These are phyloP conservation scores for Eremobia ochroleuca DNA, from an alignment of 2,888 invertebrate species.

Conservation along the genomic window DNA sequence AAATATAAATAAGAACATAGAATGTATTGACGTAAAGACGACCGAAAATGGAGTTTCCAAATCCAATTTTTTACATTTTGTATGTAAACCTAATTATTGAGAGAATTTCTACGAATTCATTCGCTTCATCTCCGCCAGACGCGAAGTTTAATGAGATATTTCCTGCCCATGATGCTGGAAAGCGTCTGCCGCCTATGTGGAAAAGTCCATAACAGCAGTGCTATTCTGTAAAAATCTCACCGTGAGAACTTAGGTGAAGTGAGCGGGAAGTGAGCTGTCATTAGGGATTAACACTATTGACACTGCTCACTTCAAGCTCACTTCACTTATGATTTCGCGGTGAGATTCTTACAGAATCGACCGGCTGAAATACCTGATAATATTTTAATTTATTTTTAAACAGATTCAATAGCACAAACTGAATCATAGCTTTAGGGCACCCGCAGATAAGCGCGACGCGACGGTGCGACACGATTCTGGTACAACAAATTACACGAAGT, in stretches of 20 bases:
- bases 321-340: too few species aligned
- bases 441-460: too few species aligned
- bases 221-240: too few species aligned
- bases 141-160: constrained; percentile 75
- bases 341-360: too few species aligned
- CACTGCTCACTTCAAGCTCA: too few species aligned
- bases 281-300: too few species aligned
- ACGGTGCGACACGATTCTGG: too few species aligned
- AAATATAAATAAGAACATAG: constrained; percentile 4
- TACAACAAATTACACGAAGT: too few species aligned
- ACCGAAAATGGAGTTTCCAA: constrained; percentile 29
- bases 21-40: constrained; percentile 24
- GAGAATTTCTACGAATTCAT: constrained; percentile 66
- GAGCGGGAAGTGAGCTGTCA: too few species aligned
- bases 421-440: neutral
- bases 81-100: constrained; percentile 69
- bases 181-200: constrained; percentile 43
- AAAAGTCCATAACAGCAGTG: constrained; percentile 68
- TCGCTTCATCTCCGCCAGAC: constrained; percentile 65
- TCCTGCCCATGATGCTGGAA: constrained; percentile 70
- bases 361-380: constrained; percentile 22
- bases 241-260: too few species aligned
- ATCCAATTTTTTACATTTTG: constrained; percentile 55
- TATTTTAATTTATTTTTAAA: constrained; percentile 10
- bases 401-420: neutral